Base-by-base conservation (phyloP, 2,113 vertebrate species). In the Gracilinanus agilis region DNA sequence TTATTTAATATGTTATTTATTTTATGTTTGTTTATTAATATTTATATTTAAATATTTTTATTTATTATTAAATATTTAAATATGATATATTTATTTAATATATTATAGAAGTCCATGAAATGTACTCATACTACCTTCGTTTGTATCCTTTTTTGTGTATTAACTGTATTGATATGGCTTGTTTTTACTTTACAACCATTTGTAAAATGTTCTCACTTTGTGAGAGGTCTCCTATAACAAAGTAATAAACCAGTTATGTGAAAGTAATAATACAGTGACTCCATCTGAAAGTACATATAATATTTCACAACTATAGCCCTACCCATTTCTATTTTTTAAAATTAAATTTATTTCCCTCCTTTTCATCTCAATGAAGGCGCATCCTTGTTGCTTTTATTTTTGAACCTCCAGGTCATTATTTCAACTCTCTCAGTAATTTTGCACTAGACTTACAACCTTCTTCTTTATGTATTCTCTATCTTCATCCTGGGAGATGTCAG, bases 81-180 rank as follows among this genome's bases (percentile, higher is more conserved):
- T n/a, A n/a, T n/a, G n/a, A n/a, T n/a, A n/a, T 53, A 88, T 53
- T 83, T 56, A 8, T 90, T 61, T 34, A 95, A 93, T 40, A n/a
- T n/a, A n/a, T 75, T 75, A 75, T n/a, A 19, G 19, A 75, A 75
- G 16, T 75, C 13, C 67, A 19, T 75, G 67, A 75, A 75, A 67
- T 67, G 10, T 67, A 29, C 29, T 61, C 29, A 34, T 67, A 34
- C 29, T 34, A 75, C 67, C 13, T 75, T 75, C 34, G 19, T 3
- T 29, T 34, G 0, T 6, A n/a, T n/a, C n/a, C 34, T 75, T 75
- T 1, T 13, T n/a, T 75, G 34, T 3, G 34, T 34, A n/a, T 75
- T 75, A 19, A 1, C n/a, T 75, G 16, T n/a, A 75, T n/a, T 75
- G 34, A n/a, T n/a, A n/a, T 67, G 16, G n/a, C n/a, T 75, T n/a